Evolutionary conservation across 1,140 invertebrate genomes (phyloP).

Genomic region (Coelopa frigida): DNA sequence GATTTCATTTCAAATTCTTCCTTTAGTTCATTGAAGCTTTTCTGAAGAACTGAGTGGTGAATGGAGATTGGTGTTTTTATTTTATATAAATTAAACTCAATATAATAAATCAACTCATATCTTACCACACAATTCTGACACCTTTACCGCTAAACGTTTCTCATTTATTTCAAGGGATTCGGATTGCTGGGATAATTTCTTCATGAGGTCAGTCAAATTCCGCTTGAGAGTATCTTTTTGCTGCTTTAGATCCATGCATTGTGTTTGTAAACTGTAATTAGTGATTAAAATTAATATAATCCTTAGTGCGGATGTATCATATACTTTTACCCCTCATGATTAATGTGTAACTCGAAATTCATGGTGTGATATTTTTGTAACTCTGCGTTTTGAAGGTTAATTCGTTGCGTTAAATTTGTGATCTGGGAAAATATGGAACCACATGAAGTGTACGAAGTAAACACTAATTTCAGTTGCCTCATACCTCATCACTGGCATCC

Average conservation of each 20-base stretch:
- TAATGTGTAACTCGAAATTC: slow-evolving; percentile 41
- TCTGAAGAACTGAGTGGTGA: slow-evolving; percentile 16
- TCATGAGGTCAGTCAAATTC: slow-evolving; percentile 32
- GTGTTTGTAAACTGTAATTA: slow-evolving; percentile 26
- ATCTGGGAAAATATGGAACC: slow-evolving; percentile 21
- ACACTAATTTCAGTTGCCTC: no score
- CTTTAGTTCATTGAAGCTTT: slow-evolving; percentile 27
- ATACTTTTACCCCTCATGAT: slow-evolving; percentile 30
- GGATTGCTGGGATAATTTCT: slow-evolving; percentile 32
- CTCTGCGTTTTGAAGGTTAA: slow-evolving; percentile 34
- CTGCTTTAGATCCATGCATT: slow-evolving; percentile 35
- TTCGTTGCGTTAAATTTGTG: slow-evolving; percentile 22
- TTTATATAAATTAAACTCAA: not conserved
- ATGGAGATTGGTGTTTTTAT: not conserved
- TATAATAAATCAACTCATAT: not conserved
- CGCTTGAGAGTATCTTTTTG: slow-evolving; percentile 32
- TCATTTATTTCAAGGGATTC: slow-evolving; percentile 31
- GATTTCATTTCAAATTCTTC: slow-evolving; percentile 19
- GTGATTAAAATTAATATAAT: not conserved
- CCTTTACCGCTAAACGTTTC: slow-evolving; percentile 27
- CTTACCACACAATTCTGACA: slow-evolving; percentile 26
- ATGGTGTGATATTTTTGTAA: slow-evolving; percentile 35
- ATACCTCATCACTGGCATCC: slow-evolving; percentile 25
- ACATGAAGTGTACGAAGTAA: no score
- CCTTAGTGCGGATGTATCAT: not conserved